Evolutionary conservation across 2,888 invertebrate species (phyloP).

Genomic region (Crocallis elinguaria): DNA sequence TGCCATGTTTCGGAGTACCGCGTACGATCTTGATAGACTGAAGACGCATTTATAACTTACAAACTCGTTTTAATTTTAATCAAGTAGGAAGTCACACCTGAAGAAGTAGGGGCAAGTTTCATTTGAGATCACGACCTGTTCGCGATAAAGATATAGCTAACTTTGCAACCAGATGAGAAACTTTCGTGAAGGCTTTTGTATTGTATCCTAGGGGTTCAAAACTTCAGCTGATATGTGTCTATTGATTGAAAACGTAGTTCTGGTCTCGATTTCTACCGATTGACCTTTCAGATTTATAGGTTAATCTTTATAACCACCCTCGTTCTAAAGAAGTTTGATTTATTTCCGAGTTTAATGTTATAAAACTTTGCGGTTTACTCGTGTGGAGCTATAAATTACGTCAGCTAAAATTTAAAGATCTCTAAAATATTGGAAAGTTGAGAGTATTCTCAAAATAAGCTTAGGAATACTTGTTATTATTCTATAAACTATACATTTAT

Average conservation of each 20-base stretch:
- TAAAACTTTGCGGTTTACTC: background rate
- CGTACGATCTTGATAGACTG: too few relatives aligned
- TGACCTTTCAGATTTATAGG: background rate
- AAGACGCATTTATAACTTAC: too few relatives aligned
- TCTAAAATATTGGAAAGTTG: background rate
- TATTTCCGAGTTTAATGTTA: background rate
- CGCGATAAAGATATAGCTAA: background rate
- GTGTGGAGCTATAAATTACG: conserved; percentile 8
- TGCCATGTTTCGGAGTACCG: too few relatives aligned
- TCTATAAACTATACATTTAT: too few relatives aligned
- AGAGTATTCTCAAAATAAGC: too few relatives aligned
- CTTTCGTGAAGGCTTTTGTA: background rate
- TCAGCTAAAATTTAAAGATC: conserved; percentile 3
- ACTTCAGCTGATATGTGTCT: background rate
- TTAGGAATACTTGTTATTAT: too few relatives aligned
- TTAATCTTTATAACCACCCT: background rate
- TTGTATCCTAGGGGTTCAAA: background rate
- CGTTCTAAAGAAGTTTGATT: background rate
- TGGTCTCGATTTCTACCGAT: background rate
- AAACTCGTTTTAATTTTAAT: too few relatives aligned
- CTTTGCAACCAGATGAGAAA: background rate
- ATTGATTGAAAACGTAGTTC: background rate
- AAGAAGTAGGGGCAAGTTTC: background rate
- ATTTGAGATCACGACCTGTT: background rate
- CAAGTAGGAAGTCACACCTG: background rate